Evolutionary conservation across 2,797 vertebrate species (phyloP).

Genomic region (Loriculus beryllinus): DNA sequence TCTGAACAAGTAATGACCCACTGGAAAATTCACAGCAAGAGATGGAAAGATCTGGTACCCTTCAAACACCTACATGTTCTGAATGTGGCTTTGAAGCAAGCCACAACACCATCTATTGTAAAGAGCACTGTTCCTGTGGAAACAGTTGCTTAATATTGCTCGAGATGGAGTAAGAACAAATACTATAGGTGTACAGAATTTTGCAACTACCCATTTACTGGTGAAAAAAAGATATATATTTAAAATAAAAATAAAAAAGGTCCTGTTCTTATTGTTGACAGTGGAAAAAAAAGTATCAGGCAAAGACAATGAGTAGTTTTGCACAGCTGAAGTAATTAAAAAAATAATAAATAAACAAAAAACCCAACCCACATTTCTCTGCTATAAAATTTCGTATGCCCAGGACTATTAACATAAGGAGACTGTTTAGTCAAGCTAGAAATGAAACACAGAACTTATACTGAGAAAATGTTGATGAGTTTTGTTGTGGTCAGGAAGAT

Average conservation of each 20-base stretch:
- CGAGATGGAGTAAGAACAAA: background rate
- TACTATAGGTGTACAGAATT: background rate
- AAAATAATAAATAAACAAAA: background rate
- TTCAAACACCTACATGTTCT: slow-evolving; percentile 59
- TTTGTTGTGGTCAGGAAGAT: background rate
- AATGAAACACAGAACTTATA: background rate
- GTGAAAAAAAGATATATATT: background rate
- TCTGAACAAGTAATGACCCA: slow-evolving; percentile 28
- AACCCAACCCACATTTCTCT: background rate
- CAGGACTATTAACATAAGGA: background rate
- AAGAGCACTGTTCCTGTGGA: slow-evolving; percentile 73
- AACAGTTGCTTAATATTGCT: slow-evolving; percentile 55
- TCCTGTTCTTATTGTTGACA: background rate
- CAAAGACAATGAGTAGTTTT: background rate
- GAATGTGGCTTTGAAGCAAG: slow-evolving; percentile 31
- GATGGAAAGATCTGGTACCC: slow-evolving; percentile 66
- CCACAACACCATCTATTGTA: slow-evolving; percentile 64
- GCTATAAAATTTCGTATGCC: background rate
- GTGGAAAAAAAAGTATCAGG: background rate
- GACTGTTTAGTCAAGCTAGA: background rate
- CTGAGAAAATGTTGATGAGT: background rate
- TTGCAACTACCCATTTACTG: background rate
- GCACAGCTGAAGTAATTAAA: background rate
- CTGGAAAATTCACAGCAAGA: slow-evolving; percentile 62
- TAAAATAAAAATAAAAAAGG: background rate